Percentiles rank a stretch among this genome's conserved stretches.
Conservation (phyloP, 2,797 vertebrate species). For the Limnodromus scolopaceus region DNA sequence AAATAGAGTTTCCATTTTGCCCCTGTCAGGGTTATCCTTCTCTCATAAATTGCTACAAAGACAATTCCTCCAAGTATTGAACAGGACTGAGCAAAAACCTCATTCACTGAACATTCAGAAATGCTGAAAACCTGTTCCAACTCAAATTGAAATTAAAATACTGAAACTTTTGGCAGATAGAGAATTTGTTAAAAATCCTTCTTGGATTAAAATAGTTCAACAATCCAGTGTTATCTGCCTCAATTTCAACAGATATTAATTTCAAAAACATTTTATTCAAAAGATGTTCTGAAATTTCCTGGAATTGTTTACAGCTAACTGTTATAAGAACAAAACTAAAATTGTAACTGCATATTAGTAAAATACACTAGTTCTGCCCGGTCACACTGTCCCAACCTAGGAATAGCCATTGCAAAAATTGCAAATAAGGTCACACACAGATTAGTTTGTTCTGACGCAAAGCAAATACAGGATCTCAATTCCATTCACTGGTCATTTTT, state of each 20-base stretch:
- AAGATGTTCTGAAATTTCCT: neutral
- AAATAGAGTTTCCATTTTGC: neutral
- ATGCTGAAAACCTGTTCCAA: neutral
- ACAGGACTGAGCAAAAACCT: neutral
- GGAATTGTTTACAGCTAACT: neutral
- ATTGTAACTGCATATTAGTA: neutral
- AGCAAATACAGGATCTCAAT: neutral
- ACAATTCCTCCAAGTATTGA: neutral
- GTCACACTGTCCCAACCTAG: neutral
- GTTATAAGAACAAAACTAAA: neutral
- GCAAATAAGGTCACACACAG: neutral
- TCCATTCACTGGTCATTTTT: neutral
- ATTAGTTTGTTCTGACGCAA: neutral
- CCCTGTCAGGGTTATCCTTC: neutral
- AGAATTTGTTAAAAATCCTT: neutral
- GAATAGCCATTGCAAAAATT: neutral
- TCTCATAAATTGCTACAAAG: neutral
- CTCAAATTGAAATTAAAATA: neutral
- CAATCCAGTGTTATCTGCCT: neutral
- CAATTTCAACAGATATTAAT: too few species aligned
- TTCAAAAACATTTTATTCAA: rapidly evolving
- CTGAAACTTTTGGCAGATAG: neutral
- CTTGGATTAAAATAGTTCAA: neutral
- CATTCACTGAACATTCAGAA: neutral
- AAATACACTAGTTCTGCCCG: neutral